phyloP scores from a whole-genome alignment of 2,113 vertebrate genomes.

The Trematocara zebra region DNA sequence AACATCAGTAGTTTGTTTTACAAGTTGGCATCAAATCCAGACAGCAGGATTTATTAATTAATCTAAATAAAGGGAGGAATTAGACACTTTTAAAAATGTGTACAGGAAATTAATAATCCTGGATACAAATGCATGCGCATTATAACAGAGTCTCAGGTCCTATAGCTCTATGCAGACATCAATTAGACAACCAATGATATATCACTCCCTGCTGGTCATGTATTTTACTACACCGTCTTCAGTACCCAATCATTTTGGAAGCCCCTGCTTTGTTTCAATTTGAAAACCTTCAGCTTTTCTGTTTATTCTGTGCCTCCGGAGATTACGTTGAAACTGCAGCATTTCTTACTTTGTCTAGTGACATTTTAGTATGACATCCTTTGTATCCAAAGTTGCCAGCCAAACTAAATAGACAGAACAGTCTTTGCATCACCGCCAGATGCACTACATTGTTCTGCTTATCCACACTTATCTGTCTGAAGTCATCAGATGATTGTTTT shows the following conservation, averaged over 20 bases:
- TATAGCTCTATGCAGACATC: not conserved
- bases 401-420: conserved; percentile 11
- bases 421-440: conserved; percentile 11
- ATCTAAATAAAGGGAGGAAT: not conserved
- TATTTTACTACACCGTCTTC: not conserved
- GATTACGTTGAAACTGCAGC: not conserved
- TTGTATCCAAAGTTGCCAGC: not conserved
- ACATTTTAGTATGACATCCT: not conserved
- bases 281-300: not conserved
- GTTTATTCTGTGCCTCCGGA: not conserved
- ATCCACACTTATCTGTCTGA: conserved; percentile 31
- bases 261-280: not conserved
- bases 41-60: not conserved
- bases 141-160: not conserved
- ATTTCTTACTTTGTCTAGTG: not conserved
- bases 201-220: conserved; percentile 53
- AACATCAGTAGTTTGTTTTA: not conserved
- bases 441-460: conserved; percentile 35
- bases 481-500: conserved; percentile 26
- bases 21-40: not conserved
- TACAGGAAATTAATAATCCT: not conserved
- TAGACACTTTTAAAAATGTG: not conserved
- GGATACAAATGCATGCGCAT: not conserved
- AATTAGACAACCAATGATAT: not conserved
- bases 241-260: not conserved